Percentiles rank a stretch among this genome's conserved stretches.
These are phyloP conservation scores for Leptopterna dolabrata DNA, from an alignment of 2,888 invertebrate genomes.

Conservation along the genomic window DNA sequence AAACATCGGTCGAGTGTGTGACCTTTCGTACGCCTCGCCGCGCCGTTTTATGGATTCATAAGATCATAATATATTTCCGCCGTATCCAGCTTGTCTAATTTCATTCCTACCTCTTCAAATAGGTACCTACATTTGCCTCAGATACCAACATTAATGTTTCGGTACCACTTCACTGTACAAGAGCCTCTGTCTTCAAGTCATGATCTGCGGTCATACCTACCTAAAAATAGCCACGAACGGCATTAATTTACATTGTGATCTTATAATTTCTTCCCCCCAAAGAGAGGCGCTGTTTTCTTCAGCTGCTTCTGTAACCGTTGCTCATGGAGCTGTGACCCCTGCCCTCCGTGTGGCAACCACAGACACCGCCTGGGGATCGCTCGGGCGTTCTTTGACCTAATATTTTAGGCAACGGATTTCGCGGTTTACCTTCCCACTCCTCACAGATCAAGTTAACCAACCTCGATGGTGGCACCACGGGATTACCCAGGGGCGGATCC, in stretches of 20 bases:
- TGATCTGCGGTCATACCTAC: too few species aligned
- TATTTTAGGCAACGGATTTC: not conserved
- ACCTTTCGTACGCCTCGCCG: too few species aligned
- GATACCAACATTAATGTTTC: too few species aligned
- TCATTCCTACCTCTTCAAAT: too few species aligned
- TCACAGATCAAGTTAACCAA: not conserved
- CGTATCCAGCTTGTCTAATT: too few species aligned
- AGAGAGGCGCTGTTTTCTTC: not conserved
- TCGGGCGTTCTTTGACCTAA: constrained; percentile 10
- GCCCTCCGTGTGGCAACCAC: not conserved
- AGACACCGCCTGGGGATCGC: not conserved
- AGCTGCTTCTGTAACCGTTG: constrained; percentile 21
- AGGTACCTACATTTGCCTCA: too few species aligned
- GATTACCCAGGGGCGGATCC: not conserved
- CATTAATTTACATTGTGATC: not conserved
- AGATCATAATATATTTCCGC: too few species aligned
- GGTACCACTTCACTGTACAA: too few species aligned
- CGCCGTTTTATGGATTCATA: too few species aligned
- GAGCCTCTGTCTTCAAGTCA: too few species aligned
- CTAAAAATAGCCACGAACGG: not conserved
- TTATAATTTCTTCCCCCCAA: not conserved
- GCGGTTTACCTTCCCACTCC: not conserved
- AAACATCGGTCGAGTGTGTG: too few species aligned
- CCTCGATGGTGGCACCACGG: not conserved
- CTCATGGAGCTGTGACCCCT: constrained; percentile 21